These are phyloP conservation scores for Amblyopsis rosae DNA, from an alignment of 2,113 vertebrate species.

Conservation along the genomic window DNA sequence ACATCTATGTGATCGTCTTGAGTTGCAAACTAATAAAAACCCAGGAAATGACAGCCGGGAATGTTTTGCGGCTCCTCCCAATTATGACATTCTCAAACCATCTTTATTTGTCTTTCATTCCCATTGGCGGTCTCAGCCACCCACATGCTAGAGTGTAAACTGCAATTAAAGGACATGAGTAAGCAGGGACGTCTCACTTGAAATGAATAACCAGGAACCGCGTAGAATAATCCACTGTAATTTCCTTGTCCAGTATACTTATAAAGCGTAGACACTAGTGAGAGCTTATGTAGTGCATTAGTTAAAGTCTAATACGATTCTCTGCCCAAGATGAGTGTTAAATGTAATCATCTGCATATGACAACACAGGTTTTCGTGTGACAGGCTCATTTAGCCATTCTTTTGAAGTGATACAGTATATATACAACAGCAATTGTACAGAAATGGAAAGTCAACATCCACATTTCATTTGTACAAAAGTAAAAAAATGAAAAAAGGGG, in stretches of 20 bases:
- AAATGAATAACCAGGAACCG: conserved; percentile 52
- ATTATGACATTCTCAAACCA: conserved; percentile 16
- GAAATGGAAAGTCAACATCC: conserved; percentile 16
- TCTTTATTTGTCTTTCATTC: conserved; percentile 29
- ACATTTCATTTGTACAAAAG: conserved; percentile 1
- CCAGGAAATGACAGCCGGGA: neutral
- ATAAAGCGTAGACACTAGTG: conserved; percentile 15
- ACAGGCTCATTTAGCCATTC: neutral
- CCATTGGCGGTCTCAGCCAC: conserved; percentile 41
- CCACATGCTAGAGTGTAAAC: conserved; percentile 56
- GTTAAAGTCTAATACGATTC: neutral
- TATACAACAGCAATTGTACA: neutral
- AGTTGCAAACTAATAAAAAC: conserved; percentile 27
- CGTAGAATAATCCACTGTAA: conserved; percentile 61
- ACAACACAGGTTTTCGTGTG: neutral
- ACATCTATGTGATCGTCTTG: conserved; percentile 24
- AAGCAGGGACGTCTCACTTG: conserved; percentile 59
- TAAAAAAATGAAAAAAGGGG: neutral
- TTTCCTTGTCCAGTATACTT: conserved; percentile 52
- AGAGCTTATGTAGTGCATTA: conserved; percentile 8
- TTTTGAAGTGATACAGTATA: neutral
- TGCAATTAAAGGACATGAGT: conserved; percentile 70
- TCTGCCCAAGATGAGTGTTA: neutral
- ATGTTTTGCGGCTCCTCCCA: conserved; percentile 19
- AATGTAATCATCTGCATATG: neutral